A percentile compares a stretch with the other conserved stretches of the same genome.
Evolutionary conservation across 2,888 invertebrate species (phyloP).

Genomic region (Mythimna ferrago): DNA sequence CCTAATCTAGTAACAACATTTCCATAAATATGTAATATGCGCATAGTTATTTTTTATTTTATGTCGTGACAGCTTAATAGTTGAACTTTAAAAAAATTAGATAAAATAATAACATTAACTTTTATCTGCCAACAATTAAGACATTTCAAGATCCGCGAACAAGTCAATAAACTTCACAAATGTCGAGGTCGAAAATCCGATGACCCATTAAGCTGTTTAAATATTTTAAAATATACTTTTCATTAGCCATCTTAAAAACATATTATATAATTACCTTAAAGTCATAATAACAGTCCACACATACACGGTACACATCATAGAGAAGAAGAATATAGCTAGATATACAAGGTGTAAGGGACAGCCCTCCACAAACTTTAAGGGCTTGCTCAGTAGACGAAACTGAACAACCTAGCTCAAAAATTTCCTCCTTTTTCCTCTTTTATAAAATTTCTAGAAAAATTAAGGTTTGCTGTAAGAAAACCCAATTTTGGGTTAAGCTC

Average conservation of each 20-base stretch:
- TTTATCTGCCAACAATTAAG: slow-evolving; percentile 44
- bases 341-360: too few species aligned
- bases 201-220: slow-evolving; percentile 13
- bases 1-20: not conserved
- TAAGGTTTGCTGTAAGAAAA: too few species aligned
- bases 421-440: too few species aligned
- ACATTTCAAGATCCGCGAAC: slow-evolving; percentile 65
- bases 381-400: too few species aligned
- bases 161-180: slow-evolving; percentile 66
- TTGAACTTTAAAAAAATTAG: slow-evolving; percentile 42
- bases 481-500: too few species aligned
- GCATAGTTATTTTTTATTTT: slow-evolving; percentile 1
- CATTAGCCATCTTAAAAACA: slow-evolving; percentile 10
- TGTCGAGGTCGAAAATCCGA: slow-evolving; percentile 65
- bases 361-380: too few species aligned
- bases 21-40: not conserved
- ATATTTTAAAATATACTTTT: slow-evolving; percentile 8
- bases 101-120: slow-evolving; percentile 29
- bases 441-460: too few species aligned
- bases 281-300: not conserved
- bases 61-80: slow-evolving; percentile 32
- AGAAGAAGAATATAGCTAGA: not conserved
- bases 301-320: not conserved
- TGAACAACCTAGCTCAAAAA: too few species aligned
- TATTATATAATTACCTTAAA: not conserved